Base-by-base conservation (phyloP, 1,140 invertebrate species). In the Hesperophylax magnus region DNA sequence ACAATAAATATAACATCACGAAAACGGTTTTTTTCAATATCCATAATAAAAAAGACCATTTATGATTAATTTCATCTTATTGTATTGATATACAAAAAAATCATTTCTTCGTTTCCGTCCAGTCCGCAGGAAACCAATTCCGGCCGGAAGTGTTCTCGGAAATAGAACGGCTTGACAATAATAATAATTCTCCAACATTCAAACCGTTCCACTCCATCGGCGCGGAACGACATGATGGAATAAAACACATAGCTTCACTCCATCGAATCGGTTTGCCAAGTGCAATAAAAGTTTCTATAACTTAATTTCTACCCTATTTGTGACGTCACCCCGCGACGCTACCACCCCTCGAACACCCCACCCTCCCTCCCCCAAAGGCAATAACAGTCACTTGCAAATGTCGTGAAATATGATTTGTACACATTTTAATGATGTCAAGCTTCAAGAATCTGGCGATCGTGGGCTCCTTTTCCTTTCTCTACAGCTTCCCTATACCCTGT, bases 341-440 rank as follows among this genome's bases (percentile, higher is more conserved):
- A 8, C 65, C 34, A n/a, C 31, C 34, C 34, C 65, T 17, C 34
- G 2, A 3, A 0, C 3, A 11, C 65, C 17, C 65, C 24, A 4
- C 34, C 34, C 65, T 0, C 34, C 69, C 71, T 61, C 72, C 74
- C 80, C 80, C 71, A 78, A 79, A 78, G 71, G 81, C 77, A 82
- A 82, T 82, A 82, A 78, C 81, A 82, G 81, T 82, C 81, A 82
- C 76, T 82, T 78, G 81, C 81, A 82, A 82, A 82, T 82, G 81
- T 75, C 69, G 81, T 60, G 27, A 63, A 78, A 82, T 82, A 82
- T 82, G 81, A 82, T 82, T 82, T 82, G 81, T 78, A 78, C 77
- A 74, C 71, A 74, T 82, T 82, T 82, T 82, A 82, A 82, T 82
- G 81, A 82, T 78, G 77, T 78, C 81, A 65, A 34, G 58, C 76